phyloP scores from a whole-genome alignment of 2,888 invertebrate genomes.

The Eucera pruinosa region DNA sequence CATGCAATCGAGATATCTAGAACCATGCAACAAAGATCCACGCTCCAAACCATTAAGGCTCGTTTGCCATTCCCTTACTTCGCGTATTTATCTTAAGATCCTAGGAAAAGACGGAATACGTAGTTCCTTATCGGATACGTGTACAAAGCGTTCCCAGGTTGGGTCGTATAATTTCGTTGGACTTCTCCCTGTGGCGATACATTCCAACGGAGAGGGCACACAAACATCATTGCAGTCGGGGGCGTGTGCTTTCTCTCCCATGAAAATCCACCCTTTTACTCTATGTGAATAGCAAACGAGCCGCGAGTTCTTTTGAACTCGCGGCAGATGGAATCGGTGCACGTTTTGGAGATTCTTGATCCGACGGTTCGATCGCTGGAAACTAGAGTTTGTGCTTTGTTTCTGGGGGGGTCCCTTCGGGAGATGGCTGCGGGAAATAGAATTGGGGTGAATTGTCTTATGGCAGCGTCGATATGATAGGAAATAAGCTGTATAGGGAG shows the following conservation, averaged over 20 bases:
- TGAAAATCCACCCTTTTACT: neutral
- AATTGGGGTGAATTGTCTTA: neutral
- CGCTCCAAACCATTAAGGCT: constrained; percentile 45
- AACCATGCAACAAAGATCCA: constrained; percentile 52
- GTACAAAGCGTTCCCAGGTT: constrained; percentile 47
- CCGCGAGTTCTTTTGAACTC: constrained; percentile 19
- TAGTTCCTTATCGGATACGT: constrained; percentile 45
- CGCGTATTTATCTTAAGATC: constrained; percentile 48
- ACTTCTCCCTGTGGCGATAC: constrained; percentile 35
- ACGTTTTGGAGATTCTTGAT: neutral
- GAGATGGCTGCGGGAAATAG: neutral
- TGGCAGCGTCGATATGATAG: too few species aligned
- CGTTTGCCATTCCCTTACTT: constrained; percentile 54
- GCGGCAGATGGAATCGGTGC: constrained; percentile 16
- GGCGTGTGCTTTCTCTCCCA: constrained; percentile 5
- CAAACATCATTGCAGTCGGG: constrained; percentile 9
- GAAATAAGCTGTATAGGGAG: neutral
- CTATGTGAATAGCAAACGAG: neutral
- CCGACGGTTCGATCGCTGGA: neutral
- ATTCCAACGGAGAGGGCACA: constrained; percentile 21
- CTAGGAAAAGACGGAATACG: constrained; percentile 45
- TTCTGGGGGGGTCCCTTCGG: neutral
- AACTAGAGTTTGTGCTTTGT: neutral
- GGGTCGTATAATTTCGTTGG: constrained; percentile 46
- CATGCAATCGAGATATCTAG: constrained; percentile 32